Evolutionary conservation across 1,140 invertebrate genomes (phyloP), one percentile per base, ranked within the genome.

Genomic region (Drosophila obscura): DNA sequence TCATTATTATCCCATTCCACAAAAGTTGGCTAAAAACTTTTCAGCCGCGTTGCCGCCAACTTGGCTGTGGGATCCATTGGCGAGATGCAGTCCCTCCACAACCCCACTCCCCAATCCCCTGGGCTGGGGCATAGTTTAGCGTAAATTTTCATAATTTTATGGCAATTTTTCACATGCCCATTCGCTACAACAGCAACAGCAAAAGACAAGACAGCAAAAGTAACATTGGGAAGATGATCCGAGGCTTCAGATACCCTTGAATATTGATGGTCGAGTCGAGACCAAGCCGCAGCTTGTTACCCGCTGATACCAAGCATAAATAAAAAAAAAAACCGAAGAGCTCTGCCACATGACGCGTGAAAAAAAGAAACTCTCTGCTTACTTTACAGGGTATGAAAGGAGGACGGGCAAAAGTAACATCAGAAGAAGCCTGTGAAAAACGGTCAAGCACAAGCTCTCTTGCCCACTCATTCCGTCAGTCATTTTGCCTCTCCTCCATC

Each of bases 111-210:
- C 31, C 15, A 13, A 15, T 7, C n/a, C 48, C 45, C 39, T 52
- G 19, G 13, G 39, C 52, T 39, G 35, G 55, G 63, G 56, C 64
- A 80, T 80, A 80, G 84, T 89, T 88, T 88, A 73, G 76, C 79
- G 84, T 77, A 73, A 53, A 88, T 80, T 88, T 83, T 83, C 76
- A 88, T 89, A 88, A 88, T 88, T 83, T 88, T 83, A 89, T 83
- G 76, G 79, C 83, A 80, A 88, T 88, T 88, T 88, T 82, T 87
- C 81, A 87, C 81, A 87, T 87, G 65, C 59, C 73, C 81, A 71
- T 74, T 76, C 60, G 62, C 62, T 72, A 52, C 46, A 58, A 13
- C 44, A 58, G 24, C 46, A 58, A 53, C 11, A 56, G 11, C 48
- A 15, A 55, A 51, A 51, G 7, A 8, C 9, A 53, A 49, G 39